These are phyloP conservation scores for Drosophila oshimai DNA, from an alignment of 1,140 invertebrate species.

Conservation along the genomic window DNA sequence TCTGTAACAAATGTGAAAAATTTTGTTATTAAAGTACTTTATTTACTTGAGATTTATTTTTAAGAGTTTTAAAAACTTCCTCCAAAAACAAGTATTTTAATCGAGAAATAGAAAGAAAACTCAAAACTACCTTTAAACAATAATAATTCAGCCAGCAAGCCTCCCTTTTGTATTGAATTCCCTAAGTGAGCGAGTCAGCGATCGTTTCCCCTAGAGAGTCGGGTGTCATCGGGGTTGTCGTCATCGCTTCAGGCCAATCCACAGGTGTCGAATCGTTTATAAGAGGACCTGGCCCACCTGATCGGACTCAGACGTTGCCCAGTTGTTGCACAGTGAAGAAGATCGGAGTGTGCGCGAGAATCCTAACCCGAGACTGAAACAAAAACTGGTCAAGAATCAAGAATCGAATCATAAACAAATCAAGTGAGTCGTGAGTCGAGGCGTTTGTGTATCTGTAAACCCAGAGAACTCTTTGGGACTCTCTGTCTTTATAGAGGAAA, in stretches of 20 bases:
- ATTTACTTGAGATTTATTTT: too few species aligned
- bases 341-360: slow-evolving; percentile 18
- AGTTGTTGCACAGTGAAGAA: slow-evolving; percentile 53
- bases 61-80: too few species aligned
- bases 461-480: slow-evolving; percentile 1
- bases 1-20: too few species aligned
- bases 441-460: slow-evolving; percentile 7
- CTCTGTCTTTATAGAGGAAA: not conserved
- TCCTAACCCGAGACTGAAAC: not conserved
- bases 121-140: slow-evolving; percentile 7
- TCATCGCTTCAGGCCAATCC: slow-evolving; percentile 1
- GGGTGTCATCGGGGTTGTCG: not conserved
- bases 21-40: too few species aligned
- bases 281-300: slow-evolving; percentile 64
- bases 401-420: slow-evolving; percentile 45
- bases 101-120: not conserved
- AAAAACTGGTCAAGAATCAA: slow-evolving; percentile 27
- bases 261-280: slow-evolving; percentile 46
- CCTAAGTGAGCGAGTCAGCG: not conserved
- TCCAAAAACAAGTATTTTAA: too few species aligned
- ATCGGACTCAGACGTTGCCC: slow-evolving; percentile 55
- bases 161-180: slow-evolving; percentile 6
- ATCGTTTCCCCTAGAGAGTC: not conserved
- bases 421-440: slow-evolving; percentile 34
- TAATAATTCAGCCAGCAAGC: slow-evolving; percentile 13